These are phyloP conservation scores for Malurus alboscapulatus DNA, from an alignment of 2,113 vertebrate genomes.

Conservation along the genomic window DNA sequence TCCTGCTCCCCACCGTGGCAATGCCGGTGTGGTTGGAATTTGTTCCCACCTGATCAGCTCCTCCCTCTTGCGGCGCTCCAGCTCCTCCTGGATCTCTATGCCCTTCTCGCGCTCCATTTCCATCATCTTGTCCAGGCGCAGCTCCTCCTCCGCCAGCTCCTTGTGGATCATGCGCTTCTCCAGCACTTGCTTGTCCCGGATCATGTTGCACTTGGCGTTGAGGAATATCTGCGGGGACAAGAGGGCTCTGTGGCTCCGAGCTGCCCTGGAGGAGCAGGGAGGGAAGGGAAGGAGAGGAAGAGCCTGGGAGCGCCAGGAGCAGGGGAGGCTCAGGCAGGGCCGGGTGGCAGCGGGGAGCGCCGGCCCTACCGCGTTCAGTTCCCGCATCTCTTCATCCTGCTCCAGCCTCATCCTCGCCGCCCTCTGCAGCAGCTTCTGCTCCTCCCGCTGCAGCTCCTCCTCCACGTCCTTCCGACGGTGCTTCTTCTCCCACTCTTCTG, in stretches of 20 bases:
- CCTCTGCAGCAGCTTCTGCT: not conserved
- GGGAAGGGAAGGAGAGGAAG: not conserved
- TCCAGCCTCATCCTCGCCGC: not conserved
- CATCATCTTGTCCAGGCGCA: not conserved
- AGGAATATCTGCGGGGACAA: not conserved
- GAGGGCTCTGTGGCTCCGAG: not conserved
- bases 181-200: not conserved
- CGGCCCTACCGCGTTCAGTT: not conserved
- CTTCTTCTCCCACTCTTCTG: not conserved
- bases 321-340: not conserved
- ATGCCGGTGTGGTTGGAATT: not conserved
- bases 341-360: not conserved
- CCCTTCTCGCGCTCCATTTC: not conserved
- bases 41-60: not conserved
- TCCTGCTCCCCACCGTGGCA: fast-evolving
- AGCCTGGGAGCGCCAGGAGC: not conserved
- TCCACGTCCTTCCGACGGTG: fast-evolving
- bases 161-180: not conserved
- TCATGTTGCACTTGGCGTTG: not conserved
- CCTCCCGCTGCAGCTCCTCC: not conserved
- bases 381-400: not conserved
- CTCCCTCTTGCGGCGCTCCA: not conserved
- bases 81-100: not conserved
- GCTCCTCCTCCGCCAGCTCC: not conserved
- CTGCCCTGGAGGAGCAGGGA: not conserved